Conservation (phyloP, 2,888 invertebrate species). For the Polyploca ridens region DNA sequence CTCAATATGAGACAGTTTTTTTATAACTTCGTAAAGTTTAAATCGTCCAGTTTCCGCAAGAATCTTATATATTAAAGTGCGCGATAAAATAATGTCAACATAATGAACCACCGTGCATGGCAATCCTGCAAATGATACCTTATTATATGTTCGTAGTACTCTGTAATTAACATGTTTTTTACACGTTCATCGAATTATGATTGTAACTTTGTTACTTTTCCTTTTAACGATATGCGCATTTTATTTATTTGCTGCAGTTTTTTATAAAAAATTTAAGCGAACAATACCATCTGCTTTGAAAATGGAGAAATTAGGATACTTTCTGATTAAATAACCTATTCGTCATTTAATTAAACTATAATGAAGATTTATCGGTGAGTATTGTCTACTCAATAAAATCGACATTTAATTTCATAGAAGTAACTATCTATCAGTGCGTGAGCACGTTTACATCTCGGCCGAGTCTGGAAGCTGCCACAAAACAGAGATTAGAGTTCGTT, state of each 20-base stretch:
- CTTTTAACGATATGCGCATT: not conserved
- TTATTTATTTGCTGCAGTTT: too few species aligned
- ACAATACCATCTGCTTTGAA: too few species aligned
- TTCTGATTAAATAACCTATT: not conserved
- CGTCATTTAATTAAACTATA: not conserved
- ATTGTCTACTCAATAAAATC: conserved; percentile 26
- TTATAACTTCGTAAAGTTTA: too few species aligned
- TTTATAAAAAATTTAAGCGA: too few species aligned
- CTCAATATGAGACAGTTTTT: not conserved
- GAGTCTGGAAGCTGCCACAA: conserved; percentile 76
- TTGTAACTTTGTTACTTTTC: not conserved
- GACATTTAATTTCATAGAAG: conserved; percentile 36
- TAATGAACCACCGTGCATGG: not conserved
- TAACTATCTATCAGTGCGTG: conserved; percentile 62
- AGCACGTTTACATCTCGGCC: conserved; percentile 65
- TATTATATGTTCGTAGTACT: not conserved
- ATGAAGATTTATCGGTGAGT: not conserved
- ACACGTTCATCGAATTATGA: not conserved
- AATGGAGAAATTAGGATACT: not conserved
- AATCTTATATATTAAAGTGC: too few species aligned
- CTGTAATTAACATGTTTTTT: conserved; percentile 2
- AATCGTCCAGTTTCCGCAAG: too few species aligned
- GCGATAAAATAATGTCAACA: not conserved
- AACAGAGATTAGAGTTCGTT: conserved; percentile 84
- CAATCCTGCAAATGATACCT: conserved; percentile 2